phyloP scores from a whole-genome alignment of 2,888 invertebrate species.

The Drosophila anceps region DNA sequence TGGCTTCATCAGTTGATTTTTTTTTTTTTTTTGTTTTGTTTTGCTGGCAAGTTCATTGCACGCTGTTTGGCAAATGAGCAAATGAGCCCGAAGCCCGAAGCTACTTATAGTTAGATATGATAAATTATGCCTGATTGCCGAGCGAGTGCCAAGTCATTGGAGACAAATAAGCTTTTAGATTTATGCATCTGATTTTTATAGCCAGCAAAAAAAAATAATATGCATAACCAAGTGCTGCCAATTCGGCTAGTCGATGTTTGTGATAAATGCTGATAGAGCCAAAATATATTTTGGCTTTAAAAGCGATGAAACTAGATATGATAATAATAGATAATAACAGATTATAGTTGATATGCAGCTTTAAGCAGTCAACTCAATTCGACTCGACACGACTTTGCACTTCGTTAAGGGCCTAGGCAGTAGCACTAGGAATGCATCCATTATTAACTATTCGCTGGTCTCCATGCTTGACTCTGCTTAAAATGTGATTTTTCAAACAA shows the following conservation, averaged over 20 bases:
- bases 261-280: constrained; percentile 11
- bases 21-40: not conserved
- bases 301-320: not conserved
- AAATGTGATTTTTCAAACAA: constrained; percentile 71
- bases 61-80: constrained; percentile 55
- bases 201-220: constrained; percentile 40
- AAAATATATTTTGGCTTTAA: not conserved
- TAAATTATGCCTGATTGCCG: constrained; percentile 66
- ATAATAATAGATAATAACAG: too few species aligned
- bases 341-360: too few species aligned
- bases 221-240: constrained; percentile 36
- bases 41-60: constrained; percentile 61
- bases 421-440: constrained; percentile 5
- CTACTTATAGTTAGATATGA: constrained; percentile 61
- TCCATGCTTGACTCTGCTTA: constrained; percentile 46
- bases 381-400: not conserved
- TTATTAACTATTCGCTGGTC: not conserved
- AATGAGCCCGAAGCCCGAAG: constrained; percentile 65
- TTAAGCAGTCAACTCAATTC: not conserved
- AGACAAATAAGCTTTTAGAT: constrained; percentile 63
- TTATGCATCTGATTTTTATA: constrained; percentile 60
- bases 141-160: constrained; percentile 58
- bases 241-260: not conserved
- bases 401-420: not conserved
- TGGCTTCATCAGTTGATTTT: not conserved